Percentiles rank a stretch among this genome's conserved stretches.
phyloP scores from a whole-genome alignment of 1,140 invertebrate species.

The Aphis gossypii region DNA sequence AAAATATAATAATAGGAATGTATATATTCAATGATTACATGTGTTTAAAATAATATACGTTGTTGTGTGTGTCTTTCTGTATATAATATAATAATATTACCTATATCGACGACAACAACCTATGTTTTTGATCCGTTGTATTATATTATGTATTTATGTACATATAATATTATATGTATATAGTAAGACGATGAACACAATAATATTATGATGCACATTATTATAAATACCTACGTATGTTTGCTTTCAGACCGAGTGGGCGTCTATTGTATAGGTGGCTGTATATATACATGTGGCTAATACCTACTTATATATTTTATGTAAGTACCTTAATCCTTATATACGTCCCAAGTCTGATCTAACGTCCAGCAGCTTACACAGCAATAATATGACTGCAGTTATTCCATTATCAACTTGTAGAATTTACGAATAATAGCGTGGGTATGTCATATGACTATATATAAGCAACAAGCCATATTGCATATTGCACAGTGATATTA shows the following conservation, averaged over 20 bases:
- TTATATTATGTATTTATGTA: not conserved
- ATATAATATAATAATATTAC: not conserved
- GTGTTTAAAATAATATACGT: not conserved
- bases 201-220: not conserved
- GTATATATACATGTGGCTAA: not conserved
- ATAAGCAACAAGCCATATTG: not conserved
- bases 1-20: not conserved
- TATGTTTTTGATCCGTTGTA: not conserved
- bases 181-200: not conserved
- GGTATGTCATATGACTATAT: too few species aligned
- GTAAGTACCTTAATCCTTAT: not conserved
- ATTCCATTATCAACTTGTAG: not conserved
- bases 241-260: not conserved
- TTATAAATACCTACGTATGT: not conserved
- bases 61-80: constrained; percentile 3
- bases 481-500: too few species aligned
- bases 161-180: too few species aligned
- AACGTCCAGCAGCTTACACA: not conserved
- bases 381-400: not conserved
- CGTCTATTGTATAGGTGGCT: not conserved
- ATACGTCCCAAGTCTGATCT: not conserved
- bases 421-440: not conserved
- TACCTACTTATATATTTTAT: not conserved
- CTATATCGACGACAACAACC: not conserved
- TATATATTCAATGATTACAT: constrained; percentile 11